Conservation (phyloP, 2,113 vertebrate species). For the Petromus typicus region DNA sequence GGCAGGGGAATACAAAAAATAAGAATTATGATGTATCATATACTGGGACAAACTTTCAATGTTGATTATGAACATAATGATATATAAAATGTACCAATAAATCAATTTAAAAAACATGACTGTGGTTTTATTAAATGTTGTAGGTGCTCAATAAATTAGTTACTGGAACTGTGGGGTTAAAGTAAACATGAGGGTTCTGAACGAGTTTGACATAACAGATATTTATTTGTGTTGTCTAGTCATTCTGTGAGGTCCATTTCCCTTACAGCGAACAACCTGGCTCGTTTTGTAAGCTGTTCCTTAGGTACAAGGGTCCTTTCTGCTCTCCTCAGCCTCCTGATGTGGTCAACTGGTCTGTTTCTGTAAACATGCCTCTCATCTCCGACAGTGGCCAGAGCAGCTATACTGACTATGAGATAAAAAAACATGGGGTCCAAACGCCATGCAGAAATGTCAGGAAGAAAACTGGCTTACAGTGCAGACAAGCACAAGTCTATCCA, state of each 20-base stretch:
- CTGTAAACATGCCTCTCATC: neutral
- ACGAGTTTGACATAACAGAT: neutral
- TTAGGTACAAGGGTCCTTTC: no score
- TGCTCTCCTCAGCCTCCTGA: neutral
- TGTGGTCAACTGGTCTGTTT: neutral
- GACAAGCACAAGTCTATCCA: neutral
- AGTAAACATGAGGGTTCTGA: neutral
- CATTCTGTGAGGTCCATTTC: neutral
- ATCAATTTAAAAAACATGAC: neutral
- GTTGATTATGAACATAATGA: no score
- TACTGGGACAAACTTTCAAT: no score
- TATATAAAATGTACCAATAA: no score
- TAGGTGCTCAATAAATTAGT: slow-evolving; percentile 6
- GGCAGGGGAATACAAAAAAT: no score
- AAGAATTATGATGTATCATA: no score
- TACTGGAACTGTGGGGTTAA: neutral
- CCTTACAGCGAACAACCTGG: neutral
- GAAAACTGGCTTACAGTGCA: neutral
- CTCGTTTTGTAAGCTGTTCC: neutral
- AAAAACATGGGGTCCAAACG: neutral
- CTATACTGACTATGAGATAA: neutral
- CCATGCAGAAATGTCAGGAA: neutral
- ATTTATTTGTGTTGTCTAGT: neutral
- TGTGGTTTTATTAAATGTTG: neutral
- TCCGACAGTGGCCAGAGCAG: neutral